Evolutionary conservation across 2,113 vertebrate genomes (phyloP), one percentile per base, ranked within the genome.

Genomic region (Aphyosemion australe): DNA sequence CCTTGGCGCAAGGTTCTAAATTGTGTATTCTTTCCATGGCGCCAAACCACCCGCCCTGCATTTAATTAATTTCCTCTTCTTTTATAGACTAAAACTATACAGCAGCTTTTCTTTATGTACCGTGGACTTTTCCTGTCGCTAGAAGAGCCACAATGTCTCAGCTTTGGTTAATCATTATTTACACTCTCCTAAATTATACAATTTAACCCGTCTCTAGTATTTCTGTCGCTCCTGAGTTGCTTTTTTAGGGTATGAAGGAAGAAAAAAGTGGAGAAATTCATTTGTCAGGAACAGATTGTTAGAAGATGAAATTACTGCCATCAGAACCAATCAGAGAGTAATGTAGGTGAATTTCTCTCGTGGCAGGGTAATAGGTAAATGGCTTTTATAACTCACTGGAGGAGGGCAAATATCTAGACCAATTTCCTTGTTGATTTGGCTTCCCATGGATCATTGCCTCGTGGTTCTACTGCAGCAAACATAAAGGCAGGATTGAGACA

Each of bases 21-120:
- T 93, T 93, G 93, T 95, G 92, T 92, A 90, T 94, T 95, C 90
- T 95, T 94, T 94, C 92, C 90, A 84, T 87, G 91, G 94, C 88
- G 91, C 94, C 94, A 92, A 92, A 93, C 92, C 91, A 91, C 85
- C 92, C 83, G 80, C 92, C 88, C 91, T 90, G 70, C 91, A 90
- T 93, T 95, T 94, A 94, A 96, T 96, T 95, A 94, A 95, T 95
- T 95, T 95, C 94, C 95, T 94, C 94, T 92, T 91, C 73, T 64
- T 54, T 54, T 65, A 54, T 18, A 52, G 21, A 20, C 39, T 90
- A 42, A 80, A 87, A 81, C 76, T 68, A 85, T 83, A 78, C 85
- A 87, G 89, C 77, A 70, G 59, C 74, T 84, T 88, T 76, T 85
- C 84, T 92, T 76, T 64, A 90, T 91, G 81, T 78, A 92, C 89